phyloP scores from a whole-genome alignment of 2,888 invertebrate genomes.

The Eurytoma adleriae region DNA sequence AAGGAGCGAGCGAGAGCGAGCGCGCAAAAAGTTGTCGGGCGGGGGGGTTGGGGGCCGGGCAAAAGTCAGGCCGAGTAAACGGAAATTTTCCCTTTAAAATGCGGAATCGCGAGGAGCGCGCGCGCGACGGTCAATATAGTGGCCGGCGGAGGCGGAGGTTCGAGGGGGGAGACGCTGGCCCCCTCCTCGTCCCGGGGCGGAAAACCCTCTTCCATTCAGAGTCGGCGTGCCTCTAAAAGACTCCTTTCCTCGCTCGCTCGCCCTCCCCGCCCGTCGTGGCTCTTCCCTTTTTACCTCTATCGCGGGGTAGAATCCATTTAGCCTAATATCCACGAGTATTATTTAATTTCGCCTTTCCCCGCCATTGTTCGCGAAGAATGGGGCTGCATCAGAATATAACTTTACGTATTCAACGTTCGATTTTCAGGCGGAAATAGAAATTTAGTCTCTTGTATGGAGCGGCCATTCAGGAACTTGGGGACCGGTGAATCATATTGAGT shows the following conservation, averaged over 20 bases:
- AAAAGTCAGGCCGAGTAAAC: constrained; percentile 69
- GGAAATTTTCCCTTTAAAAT: constrained; percentile 75
- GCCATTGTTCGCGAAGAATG: constrained; percentile 51
- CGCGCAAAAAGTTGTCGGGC: constrained; percentile 55
- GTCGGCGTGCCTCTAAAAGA: constrained; percentile 62
- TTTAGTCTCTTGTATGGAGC: constrained; percentile 8
- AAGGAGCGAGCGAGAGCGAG: constrained; percentile 50
- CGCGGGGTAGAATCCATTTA: constrained; percentile 62
- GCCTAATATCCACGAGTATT: constrained; percentile 61
- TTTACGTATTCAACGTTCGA: constrained; percentile 52
- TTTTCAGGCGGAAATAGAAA: constrained; percentile 48
- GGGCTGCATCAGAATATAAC: constrained; percentile 52
- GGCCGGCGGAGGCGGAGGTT: constrained; percentile 41
- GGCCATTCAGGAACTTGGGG: constrained; percentile 6
- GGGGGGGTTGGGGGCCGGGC: constrained; percentile 41
- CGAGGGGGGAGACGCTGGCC: constrained; percentile 51
- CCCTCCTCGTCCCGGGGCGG: constrained; percentile 53
- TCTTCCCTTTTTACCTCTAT: constrained; percentile 27
- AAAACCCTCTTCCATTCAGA: constrained; percentile 69
- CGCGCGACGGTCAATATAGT: constrained; percentile 68
- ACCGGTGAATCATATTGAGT: constrained; percentile 18
- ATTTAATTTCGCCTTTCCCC: constrained; percentile 59
- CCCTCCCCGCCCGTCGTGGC: neutral
- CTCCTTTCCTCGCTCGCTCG: constrained; percentile 47
- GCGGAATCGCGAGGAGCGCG: constrained; percentile 67